phyloP scores from a whole-genome alignment of 2,113 vertebrate genomes.

The Coreoperca whiteheadi region DNA sequence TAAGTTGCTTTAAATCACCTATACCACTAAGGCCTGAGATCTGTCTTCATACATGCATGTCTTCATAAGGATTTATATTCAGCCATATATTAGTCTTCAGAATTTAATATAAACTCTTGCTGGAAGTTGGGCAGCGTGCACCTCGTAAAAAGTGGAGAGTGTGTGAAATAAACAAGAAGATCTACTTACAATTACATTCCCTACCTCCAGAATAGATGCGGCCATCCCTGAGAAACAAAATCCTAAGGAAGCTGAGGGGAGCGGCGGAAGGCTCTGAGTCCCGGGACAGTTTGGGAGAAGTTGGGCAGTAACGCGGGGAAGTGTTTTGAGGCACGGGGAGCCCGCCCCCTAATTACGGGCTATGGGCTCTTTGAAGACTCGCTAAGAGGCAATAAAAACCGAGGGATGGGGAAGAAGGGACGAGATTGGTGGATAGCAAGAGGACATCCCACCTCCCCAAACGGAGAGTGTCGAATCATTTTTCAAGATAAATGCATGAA shows the following conservation, averaged over 20 bases:
- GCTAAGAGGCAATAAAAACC: conserved; percentile 82
- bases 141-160: neutral
- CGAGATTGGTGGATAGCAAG: conserved; percentile 71
- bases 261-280: conserved; percentile 78
- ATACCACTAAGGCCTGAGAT: neutral
- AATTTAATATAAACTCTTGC: neutral
- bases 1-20: neutral
- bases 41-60: neutral
- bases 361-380: conserved; percentile 83
- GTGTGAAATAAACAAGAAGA: neutral
- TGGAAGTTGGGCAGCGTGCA: neutral
- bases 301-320: conserved; percentile 76
- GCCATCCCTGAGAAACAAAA: conserved; percentile 89
- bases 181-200: conserved; percentile 80
- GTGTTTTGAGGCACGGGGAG: conserved; percentile 83
- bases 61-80: neutral
- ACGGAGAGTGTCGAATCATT: conserved; percentile 59
- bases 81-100: neutral
- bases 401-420: conserved; percentile 66
- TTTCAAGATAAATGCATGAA: conserved; percentile 74
- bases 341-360: conserved; percentile 88
- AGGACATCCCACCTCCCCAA: conserved; percentile 73
- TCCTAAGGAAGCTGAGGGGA: conserved; percentile 80
- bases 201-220: conserved; percentile 88
- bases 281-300: conserved; percentile 85